Conservation (phyloP, 1,140 invertebrate genomes). For the Panulirus ornatus region DNA sequence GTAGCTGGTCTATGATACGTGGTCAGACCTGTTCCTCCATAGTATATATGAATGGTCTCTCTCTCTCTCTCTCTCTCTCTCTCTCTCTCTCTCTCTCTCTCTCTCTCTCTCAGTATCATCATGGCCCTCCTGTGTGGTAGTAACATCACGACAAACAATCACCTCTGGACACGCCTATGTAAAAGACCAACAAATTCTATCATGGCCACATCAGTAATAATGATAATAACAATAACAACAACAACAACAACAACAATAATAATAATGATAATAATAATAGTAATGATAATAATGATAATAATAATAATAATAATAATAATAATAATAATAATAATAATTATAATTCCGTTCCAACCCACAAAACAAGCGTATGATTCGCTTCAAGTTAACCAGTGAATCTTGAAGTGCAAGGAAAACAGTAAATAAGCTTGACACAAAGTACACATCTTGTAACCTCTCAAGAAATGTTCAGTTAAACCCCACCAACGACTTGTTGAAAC, state of each 20-base stretch:
- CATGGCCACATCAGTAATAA: not conserved
- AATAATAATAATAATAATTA: constrained; percentile 10
- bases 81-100: no score
- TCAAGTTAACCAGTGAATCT: no score
- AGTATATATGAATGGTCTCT: not conserved
- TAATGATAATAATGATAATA: constrained; percentile 6
- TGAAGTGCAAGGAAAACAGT: no score
- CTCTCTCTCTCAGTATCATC: not conserved
- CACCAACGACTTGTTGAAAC: no score
- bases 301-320: constrained; percentile 14
- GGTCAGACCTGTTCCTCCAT: no score
- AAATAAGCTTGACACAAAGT: no score
- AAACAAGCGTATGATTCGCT: no score
- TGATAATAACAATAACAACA: not conserved
- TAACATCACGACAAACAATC: not conserved
- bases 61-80: not conserved
- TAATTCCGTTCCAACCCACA: no score
- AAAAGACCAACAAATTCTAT: not conserved
- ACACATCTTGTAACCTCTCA: no score
- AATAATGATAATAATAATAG: constrained; percentile 6
- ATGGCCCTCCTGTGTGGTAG: not conserved
- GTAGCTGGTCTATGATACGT: no score
- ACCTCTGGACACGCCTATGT: not conserved
- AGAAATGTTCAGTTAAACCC: no score
- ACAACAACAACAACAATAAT: not conserved